A percentile compares a stretch with the other conserved stretches of the same genome.
These are phyloP conservation scores for Apodemus speciosus DNA, from an alignment of 2,113 vertebrate genomes.

Conservation along the genomic window DNA sequence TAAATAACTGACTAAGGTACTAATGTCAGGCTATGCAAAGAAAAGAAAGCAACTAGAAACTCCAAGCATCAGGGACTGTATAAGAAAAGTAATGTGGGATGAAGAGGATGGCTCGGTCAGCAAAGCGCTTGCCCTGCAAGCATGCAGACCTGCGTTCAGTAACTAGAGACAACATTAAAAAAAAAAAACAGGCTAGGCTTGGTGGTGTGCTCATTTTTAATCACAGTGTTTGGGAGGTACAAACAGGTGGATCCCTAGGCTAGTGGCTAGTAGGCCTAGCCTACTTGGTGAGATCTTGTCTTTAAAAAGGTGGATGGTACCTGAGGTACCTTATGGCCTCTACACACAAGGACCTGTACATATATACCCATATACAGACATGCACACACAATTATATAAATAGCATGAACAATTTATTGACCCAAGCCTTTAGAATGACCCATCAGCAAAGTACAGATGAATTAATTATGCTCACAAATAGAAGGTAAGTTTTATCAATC, in stretches of 20 bases:
- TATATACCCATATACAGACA: background rate
- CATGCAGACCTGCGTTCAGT: too few relatives aligned
- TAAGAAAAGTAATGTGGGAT: constrained; percentile 40
- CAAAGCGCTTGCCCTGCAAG: background rate
- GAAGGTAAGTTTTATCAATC: constrained; percentile 54
- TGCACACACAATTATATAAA: constrained; percentile 3
- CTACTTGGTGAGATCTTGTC: background rate
- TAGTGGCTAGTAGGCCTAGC: background rate
- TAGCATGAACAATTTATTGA: constrained; percentile 37
- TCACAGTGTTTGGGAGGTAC: background rate
- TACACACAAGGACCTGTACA: background rate
- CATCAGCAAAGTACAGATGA: constrained; percentile 43
- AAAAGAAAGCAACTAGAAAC: constrained; percentile 59
- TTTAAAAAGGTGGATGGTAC: background rate
- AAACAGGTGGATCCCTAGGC: background rate
- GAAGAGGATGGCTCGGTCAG: background rate
- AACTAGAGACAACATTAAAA: background rate
- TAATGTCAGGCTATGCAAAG: constrained; percentile 58
- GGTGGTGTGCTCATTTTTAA: background rate
- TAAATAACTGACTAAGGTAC: constrained; percentile 54
- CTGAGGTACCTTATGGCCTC: background rate
- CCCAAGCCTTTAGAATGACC: constrained; percentile 53
- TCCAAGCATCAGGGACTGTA: background rate
- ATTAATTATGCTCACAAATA: constrained; percentile 44
- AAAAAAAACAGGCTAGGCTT: background rate